Evolutionary conservation across 2,888 invertebrate species (phyloP).

Genomic region (Ophion slaviceki): DNA sequence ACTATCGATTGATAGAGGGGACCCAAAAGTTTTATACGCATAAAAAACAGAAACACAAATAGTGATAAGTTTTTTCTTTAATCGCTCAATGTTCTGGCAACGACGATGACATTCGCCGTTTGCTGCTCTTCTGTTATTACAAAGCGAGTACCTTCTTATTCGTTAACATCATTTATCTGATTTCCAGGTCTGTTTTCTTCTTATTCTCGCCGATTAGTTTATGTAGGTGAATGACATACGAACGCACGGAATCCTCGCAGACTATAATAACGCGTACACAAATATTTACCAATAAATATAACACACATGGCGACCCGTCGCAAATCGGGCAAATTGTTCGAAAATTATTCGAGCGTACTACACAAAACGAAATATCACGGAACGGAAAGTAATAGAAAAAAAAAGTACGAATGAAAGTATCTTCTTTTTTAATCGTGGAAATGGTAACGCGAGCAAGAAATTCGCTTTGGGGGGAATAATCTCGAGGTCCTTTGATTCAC

Average conservation of each 20-base stretch:
- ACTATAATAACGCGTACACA: slow-evolving; percentile 36
- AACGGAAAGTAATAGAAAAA: slow-evolving; percentile 19
- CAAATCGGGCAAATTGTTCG: slow-evolving; percentile 22
- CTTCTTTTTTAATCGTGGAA: slow-evolving; percentile 39
- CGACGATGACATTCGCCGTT: slow-evolving; percentile 23
- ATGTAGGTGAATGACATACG: slow-evolving; percentile 51
- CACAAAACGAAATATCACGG: slow-evolving; percentile 22
- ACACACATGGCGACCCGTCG: slow-evolving; percentile 50
- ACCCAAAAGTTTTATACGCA: slow-evolving; percentile 70
- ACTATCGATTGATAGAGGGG: background rate
- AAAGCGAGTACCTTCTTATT: slow-evolving; percentile 44
- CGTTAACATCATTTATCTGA: slow-evolving; percentile 38
- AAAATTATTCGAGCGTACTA: slow-evolving; percentile 32
- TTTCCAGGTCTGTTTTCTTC: slow-evolving; percentile 30
- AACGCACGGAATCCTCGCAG: slow-evolving; percentile 48
- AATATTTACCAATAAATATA: slow-evolving; percentile 60
- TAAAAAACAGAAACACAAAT: slow-evolving; percentile 72
- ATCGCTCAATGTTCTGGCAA: slow-evolving; percentile 26
- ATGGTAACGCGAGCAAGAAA: slow-evolving; percentile 60
- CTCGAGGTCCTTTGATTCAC: slow-evolving; percentile 62
- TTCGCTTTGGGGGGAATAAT: slow-evolving; percentile 38
- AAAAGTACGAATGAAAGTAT: slow-evolving; percentile 12
- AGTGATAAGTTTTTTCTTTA: slow-evolving; percentile 58
- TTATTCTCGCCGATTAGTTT: slow-evolving; percentile 37
- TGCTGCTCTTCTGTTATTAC: slow-evolving; percentile 38